A percentile compares a stretch with the other conserved stretches of the same genome.
Conservation (phyloP, 2,888 invertebrate genomes). For the Orthonychiurus folsomi region DNA sequence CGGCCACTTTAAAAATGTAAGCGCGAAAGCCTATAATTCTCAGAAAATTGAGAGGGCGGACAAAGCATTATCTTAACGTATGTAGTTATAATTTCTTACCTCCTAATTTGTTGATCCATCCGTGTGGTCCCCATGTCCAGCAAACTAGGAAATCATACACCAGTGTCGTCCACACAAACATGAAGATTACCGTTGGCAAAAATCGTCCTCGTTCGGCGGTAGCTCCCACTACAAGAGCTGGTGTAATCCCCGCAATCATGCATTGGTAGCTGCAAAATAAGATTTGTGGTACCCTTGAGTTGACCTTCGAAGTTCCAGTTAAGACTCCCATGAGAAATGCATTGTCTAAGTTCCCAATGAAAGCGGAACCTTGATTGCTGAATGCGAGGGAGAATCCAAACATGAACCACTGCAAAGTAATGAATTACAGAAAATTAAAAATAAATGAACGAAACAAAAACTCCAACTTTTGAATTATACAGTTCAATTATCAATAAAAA, state of each 20-base stretch:
- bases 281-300: conserved; percentile 26
- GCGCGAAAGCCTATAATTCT: no score
- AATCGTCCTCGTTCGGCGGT: conserved; percentile 32
- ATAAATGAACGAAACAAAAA: neutral
- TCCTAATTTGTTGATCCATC: conserved; percentile 29
- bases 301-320: conserved; percentile 7
- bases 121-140: conserved; percentile 37
- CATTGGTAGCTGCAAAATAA: conserved; percentile 32
- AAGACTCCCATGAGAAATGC: conserved; percentile 20
- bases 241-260: conserved; percentile 35
- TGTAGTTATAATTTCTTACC: conserved; percentile 15
- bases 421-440: neutral
- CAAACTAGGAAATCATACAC: conserved; percentile 36
- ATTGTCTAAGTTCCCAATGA: conserved; percentile 30
- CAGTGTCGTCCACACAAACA: conserved; percentile 26
- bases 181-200: conserved; percentile 21
- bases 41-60: no score
- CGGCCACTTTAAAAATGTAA: no score
- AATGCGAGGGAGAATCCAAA: conserved; percentile 33
- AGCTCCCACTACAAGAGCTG: conserved; percentile 32
- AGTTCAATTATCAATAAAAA: no score
- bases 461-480: no score
- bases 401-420: conserved; percentile 27
- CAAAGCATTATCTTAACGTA: no score
- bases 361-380: conserved; percentile 18